Base-by-base conservation (phyloP, 2,113 vertebrate species). In the Hystrix brachyura region DNA sequence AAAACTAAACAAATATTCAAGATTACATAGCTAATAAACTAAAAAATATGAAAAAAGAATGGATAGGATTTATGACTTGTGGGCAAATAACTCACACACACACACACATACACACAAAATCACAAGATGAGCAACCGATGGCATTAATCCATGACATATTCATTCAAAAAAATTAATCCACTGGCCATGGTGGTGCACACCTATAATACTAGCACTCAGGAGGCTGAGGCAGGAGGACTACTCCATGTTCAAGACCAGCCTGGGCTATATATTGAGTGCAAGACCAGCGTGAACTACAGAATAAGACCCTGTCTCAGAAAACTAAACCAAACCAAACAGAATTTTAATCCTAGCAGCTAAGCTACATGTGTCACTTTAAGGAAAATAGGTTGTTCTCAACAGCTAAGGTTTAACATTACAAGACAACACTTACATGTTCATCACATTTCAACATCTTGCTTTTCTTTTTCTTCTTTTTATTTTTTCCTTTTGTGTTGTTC, bases 381-480 rank as follows among this genome's bases (percentile, higher is more conserved):
- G 60, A 89, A 96, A 72, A 84, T 0, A 29, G 25, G 21, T 2
- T 79, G 7, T 72, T 95, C 67, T 72, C 21, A 90, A 88, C 1
- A 89, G 18, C 34, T 94, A 90, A 96, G 59, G 60, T 64, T 95
- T 79, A 91, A 95, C 76, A 95, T 64, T 62, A 9, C 23, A 89
- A 84, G 76, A 2, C 5, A 53, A 82, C 95, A 98, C 99, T 99
- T 98, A 99, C 99, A 80, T 99, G 99, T 89, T 99, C 98, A 96
- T 99, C 98, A 91, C 98, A 99, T 98, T 98, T 99, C 96, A 98
- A 98, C 74, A 97, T 95, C 98, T 99, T 99, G 97, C 98, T 99
- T 99, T 99, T 99, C 98, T 99, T 99, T 98, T 99, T 99, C 99
- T 99, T 99, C 98, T 99, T 99, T 98, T 99, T 99, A 98, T 99